Evolutionary conservation across 2,797 vertebrate genomes (phyloP).

Genomic region (Esox masquinongy): DNA sequence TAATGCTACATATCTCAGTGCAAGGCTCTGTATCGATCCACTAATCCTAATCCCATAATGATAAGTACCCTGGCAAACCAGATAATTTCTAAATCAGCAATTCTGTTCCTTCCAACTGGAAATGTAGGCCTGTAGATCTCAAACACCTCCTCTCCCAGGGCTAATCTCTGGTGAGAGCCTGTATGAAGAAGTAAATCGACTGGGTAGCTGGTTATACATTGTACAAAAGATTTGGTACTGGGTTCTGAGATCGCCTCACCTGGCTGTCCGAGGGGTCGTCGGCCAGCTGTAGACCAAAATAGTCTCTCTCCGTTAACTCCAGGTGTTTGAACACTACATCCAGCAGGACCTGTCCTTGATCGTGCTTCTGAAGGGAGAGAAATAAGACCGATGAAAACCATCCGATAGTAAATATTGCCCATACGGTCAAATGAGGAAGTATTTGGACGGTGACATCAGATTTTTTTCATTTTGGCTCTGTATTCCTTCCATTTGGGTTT

Average conservation of each 20-base stretch:
- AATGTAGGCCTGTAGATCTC: background rate
- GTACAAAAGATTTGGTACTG: background rate
- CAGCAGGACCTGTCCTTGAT: conserved; percentile 85
- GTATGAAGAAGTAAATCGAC: background rate
- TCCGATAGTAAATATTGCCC: background rate
- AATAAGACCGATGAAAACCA: background rate
- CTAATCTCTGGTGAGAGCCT: background rate
- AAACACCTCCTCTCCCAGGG: background rate
- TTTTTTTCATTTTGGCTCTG: too few relatives aligned
- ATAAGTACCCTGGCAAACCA: background rate
- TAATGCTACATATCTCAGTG: background rate
- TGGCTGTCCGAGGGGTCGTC: conserved; percentile 84
- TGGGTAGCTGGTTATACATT: background rate
- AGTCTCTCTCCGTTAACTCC: conserved; percentile 87
- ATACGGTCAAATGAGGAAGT: too few relatives aligned
- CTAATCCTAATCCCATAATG: background rate
- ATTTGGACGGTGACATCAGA: too few relatives aligned
- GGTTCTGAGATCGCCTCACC: conserved; percentile 65
- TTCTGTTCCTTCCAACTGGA: background rate
- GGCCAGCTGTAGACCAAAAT: conserved; percentile 86
- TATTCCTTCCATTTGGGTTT: too few relatives aligned
- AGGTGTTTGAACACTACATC: conserved; percentile 87
- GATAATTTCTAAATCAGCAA: background rate
- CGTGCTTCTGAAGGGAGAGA: conserved; percentile 77
- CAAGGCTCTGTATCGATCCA: background rate